Percentiles rank a stretch among this genome's conserved stretches.
Evolutionary conservation across 2,888 invertebrate genomes (phyloP).

Genomic region (Vanessa cardui): DNA sequence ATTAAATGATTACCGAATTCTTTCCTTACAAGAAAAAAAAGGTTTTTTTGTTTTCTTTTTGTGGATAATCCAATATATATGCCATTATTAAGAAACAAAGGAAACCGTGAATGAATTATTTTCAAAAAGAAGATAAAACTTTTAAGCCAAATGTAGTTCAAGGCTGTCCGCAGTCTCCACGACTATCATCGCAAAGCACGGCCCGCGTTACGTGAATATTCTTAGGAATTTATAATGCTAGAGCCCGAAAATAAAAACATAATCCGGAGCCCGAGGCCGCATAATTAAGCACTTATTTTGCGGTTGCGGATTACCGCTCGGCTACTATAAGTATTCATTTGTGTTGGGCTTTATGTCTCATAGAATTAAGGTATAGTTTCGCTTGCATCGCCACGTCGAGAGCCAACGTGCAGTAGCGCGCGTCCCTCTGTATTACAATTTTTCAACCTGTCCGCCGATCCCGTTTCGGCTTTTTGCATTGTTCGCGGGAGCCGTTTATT

Average conservation of each 20-base stretch:
- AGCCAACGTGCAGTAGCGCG: neutral
- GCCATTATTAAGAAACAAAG: too few species aligned
- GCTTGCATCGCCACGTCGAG: slow-evolving; percentile 51
- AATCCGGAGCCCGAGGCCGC: slow-evolving; percentile 59
- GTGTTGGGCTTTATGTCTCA: neutral
- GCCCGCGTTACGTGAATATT: slow-evolving; percentile 1
- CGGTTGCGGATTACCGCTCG: slow-evolving; percentile 33
- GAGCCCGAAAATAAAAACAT: slow-evolving; percentile 50
- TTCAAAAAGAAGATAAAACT: neutral
- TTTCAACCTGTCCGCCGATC: slow-evolving; percentile 47
- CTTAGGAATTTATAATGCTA: slow-evolving; percentile 12
- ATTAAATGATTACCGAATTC: too few species aligned
- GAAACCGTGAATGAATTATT: too few species aligned
- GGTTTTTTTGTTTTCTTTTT: too few species aligned
- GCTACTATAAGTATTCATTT: neutral
- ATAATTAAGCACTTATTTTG: slow-evolving; percentile 72
- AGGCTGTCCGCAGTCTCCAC: slow-evolving; percentile 2
- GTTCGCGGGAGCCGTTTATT: slow-evolving; percentile 40
- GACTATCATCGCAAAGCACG: slow-evolving; percentile 3
- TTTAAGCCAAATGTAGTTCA: neutral
- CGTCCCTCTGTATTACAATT: slow-evolving; percentile 45
- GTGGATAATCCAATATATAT: too few species aligned
- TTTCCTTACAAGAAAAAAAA: too few species aligned
- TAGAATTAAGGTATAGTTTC: slow-evolving; percentile 28
- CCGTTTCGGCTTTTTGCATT: slow-evolving; percentile 40